These are phyloP conservation scores for Drosophila elegans DNA, from an alignment of 1,140 invertebrate species.

Conservation along the genomic window DNA sequence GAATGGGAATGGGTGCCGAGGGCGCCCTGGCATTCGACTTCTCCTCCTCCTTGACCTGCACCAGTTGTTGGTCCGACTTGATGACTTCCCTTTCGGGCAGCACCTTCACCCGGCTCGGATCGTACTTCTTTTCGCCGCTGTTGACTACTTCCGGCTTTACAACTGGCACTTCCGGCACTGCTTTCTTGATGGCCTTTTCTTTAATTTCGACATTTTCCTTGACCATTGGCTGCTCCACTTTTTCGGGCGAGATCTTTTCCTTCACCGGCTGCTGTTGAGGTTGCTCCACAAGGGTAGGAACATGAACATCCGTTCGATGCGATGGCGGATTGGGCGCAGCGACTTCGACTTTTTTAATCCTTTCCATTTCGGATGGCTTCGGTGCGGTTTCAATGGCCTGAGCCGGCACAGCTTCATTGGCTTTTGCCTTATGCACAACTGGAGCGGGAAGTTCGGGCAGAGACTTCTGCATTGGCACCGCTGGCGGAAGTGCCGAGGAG, in stretches of 20 bases:
- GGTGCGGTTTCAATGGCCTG: background rate
- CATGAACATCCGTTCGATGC: slow-evolving; percentile 4
- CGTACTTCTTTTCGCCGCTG: slow-evolving; percentile 40
- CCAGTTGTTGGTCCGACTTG: slow-evolving; percentile 45
- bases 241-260: slow-evolving; percentile 8
- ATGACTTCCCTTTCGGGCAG: slow-evolving; percentile 38
- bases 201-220: slow-evolving; percentile 39
- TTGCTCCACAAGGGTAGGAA: background rate
- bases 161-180: slow-evolving; percentile 6
- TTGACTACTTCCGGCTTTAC: slow-evolving; percentile 35
- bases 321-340: background rate
- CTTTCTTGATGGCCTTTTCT: slow-evolving; percentile 51
- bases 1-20: slow-evolving; percentile 36
- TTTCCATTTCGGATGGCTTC: slow-evolving; percentile 11
- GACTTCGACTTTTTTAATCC: slow-evolving; percentile 12
- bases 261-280: background rate
- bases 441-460: background rate
- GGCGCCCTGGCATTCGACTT: slow-evolving; percentile 40
- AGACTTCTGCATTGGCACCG: background rate
- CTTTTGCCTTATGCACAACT: slow-evolving; percentile 6
- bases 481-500: background rate
- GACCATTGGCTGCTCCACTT: background rate
- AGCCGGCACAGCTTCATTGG: background rate
- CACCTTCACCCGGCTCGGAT: slow-evolving; percentile 36
- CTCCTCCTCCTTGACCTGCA: slow-evolving; percentile 74